Base-by-base conservation (phyloP, 2,113 vertebrate species). In the Struthio camelus region DNA sequence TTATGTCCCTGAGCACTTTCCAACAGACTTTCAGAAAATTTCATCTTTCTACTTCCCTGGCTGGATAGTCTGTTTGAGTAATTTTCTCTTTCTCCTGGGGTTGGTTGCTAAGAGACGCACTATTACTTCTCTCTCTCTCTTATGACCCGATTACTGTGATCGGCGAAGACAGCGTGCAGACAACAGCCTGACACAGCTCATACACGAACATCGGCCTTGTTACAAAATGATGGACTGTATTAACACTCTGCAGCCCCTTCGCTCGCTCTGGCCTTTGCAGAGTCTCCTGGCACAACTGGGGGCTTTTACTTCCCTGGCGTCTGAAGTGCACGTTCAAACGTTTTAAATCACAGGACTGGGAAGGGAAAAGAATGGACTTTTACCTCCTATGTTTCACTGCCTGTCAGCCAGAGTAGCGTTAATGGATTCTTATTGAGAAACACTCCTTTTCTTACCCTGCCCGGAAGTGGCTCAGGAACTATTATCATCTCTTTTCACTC, bases 101-200 rank as follows among this genome's bases (percentile, higher is more conserved):
- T 86, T 97, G 96, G 98, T 98, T 98, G 98, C 98, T 98, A 98
- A 98, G 98, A 98, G 97, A 98, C 97, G 40, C 20, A 51, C 94
- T 97, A 97, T 97, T 98, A 96, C 97, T 98, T 98, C 96, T 98
- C 97, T 95, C 97, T 95, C 97, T 98, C 97, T 98, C 97, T 97
- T 96, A 97, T 97, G 98, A 98, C 98, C 98, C 80, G 97, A 98
- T 98, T 97, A 98, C 97, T 95, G 96, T 97, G 96, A 98, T 97
- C 97, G 97, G 98, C 97, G 97, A 96, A 98, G 96, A 91, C 73
- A 59, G 90, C 81, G 46, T 89, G 94, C 96, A 96, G 96, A 95
- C 97, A 97, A 96, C 90, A 97, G 85, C 95, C 93, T 96, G 96
- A 97, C 97, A 97, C 2, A 9, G 95, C 85, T 97, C 88, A 4